Evolutionary conservation across 2,888 invertebrate species (phyloP), one percentile per base, ranked within the genome.

Genomic region (Orchesellides sinensis): DNA sequence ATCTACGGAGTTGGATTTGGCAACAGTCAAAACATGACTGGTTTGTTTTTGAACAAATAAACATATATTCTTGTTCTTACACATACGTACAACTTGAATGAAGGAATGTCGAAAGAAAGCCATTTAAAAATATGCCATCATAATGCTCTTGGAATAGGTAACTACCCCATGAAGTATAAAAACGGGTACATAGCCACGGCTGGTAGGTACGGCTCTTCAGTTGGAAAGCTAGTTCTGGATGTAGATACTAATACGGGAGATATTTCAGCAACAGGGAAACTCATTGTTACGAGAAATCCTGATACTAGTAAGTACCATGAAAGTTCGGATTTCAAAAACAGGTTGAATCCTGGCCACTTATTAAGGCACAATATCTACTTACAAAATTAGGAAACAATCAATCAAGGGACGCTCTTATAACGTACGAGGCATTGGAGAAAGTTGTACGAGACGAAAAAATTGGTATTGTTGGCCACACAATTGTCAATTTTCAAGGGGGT

Each of bases 171-270:
- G 40, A 32, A 0, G 3, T 49, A 83, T 40, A 70, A 75, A 5
- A 63, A 69, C n/a, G 25, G 77, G 2, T 84, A 29, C 27, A 87
- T 88, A 45, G 86, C 83, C 0, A 83, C 85, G 8, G 80, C 85
- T 29, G 87, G 86, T 63, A 70, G 63, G 35, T 85, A 85, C 49
- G 86, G 85, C 32, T 49, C 81, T 4, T 61, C 74, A 4, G n/a
- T 88, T 10, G 88, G 88, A 8, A 82, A 84, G 45, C 49, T 88
- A n/a, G 69, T 83, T 0, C 8, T 85, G 0, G 80, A 83, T 1
- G 1, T 80, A 12, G 68, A 84, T 12, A 32, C 45, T n/a, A 14
- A 25, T 4, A 73, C 45, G 21, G 80, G 77, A 6, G 29, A 61
- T 17, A 21, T 85, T 56, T 21, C 45, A 35, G 65, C 21, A 14